Base-by-base conservation (phyloP, 1,140 invertebrate genomes). In the Elymnias hypermnestra region DNA sequence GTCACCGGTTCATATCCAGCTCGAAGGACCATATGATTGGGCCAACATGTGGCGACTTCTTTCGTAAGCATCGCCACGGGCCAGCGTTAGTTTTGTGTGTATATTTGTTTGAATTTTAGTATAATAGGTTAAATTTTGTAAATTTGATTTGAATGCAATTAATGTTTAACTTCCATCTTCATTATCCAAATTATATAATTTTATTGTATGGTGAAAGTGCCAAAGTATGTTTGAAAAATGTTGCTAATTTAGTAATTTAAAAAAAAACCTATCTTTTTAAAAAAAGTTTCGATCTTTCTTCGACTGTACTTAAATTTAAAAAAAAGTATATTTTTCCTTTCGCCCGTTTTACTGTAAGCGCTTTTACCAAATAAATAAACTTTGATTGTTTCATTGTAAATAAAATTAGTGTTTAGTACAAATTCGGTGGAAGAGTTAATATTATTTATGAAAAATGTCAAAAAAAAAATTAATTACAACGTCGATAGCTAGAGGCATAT, bases 61-160 rank as follows among this genome's bases (percentile, higher is more conserved):
- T n/a, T n/a, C n/a, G n/a, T n/a, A n/a, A n/a, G n/a, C n/a, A n/a
- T n/a, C n/a, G n/a, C n/a, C n/a, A n/a, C n/a, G n/a, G n/a, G n/a
- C n/a, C n/a, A n/a, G n/a, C n/a, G n/a, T n/a, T n/a, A 58, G 67
- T 66, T 69, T 63, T 72, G 74, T 77, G 72, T 83, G 77, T 83
- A 79, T 79, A 82, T 81, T 77, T 66, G 76, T 83, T 83, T 75
- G 61, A 63, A 52, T 23, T n/a, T 52, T 59, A 56, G 59, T 53
- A 26, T 81, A 74, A 68, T 83, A 81, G 69, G 64, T 64, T 73
- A 78, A 79, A 81, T 75, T 78, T 79, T 73, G 77, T 73, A 73
- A 78, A 71, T 69, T 68, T 57, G 57, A 51, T 59, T 70, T 48
- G 4, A 33, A 29, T 61, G 33, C 47, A 47, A 56, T 60, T 41